Conservation (phyloP, 2,888 invertebrate species). For the Tetanocera ferruginea region DNA sequence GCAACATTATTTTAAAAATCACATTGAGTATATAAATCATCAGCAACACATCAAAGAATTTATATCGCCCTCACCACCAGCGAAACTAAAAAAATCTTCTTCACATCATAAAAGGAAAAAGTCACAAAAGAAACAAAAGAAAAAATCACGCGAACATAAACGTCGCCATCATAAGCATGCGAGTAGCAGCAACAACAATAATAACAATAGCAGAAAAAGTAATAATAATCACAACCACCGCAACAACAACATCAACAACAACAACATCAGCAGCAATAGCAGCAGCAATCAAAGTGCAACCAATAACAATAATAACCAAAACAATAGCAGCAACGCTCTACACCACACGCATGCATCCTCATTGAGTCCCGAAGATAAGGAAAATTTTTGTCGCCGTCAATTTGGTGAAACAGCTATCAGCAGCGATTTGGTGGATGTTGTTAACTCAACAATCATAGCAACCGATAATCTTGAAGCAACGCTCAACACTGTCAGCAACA, state of each 20-base stretch:
- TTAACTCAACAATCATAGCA: slow-evolving; percentile 54
- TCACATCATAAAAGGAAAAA: slow-evolving; percentile 63
- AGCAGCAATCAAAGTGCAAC: slow-evolving; percentile 40
- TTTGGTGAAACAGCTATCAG: slow-evolving; percentile 53
- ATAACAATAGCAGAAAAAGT: slow-evolving; percentile 40
- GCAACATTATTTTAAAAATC: slow-evolving; percentile 33
- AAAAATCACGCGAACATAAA: slow-evolving; percentile 62
- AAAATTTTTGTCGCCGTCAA: slow-evolving; percentile 63
- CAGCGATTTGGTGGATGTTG: slow-evolving; percentile 50
- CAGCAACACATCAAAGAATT: slow-evolving; percentile 46
- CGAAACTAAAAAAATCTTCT: slow-evolving; percentile 48
- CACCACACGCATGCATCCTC: slow-evolving; percentile 53
- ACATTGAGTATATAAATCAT: slow-evolving; percentile 39
- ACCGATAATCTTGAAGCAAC: slow-evolving; percentile 20
- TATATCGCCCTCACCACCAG: slow-evolving; percentile 41
- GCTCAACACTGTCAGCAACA: not conserved
- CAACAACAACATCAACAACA: slow-evolving; percentile 42
- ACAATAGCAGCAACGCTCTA: slow-evolving; percentile 35
- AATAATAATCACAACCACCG: slow-evolving; percentile 31
- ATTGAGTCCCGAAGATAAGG: slow-evolving; percentile 64
- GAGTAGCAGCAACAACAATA: slow-evolving; percentile 48
- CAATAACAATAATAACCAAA: slow-evolving; percentile 29
- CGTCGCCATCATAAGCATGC: slow-evolving; percentile 64
- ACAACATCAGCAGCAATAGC: slow-evolving; percentile 21
- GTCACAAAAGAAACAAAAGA: slow-evolving; percentile 64